Percentiles rank a stretch among this genome's conserved stretches.
These are phyloP conservation scores for Eupithecia exiguata DNA, from an alignment of 2,888 invertebrate species.

Conservation along the genomic window DNA sequence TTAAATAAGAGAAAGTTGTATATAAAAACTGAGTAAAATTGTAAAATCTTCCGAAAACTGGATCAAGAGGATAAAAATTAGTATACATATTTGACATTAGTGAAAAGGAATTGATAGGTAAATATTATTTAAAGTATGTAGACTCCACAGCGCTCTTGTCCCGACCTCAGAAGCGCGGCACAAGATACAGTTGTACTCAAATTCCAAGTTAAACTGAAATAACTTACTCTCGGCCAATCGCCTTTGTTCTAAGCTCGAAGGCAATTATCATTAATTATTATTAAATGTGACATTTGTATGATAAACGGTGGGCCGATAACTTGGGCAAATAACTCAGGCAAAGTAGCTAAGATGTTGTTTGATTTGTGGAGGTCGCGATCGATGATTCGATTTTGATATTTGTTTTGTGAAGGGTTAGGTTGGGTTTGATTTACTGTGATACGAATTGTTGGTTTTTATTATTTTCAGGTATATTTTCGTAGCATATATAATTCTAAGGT, in stretches of 20 bases:
- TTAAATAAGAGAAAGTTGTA: too few relatives aligned
- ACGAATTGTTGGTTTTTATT: neutral
- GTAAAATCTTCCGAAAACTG: too few relatives aligned
- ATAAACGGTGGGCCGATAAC: conserved; percentile 81
- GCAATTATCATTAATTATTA: conserved; percentile 85
- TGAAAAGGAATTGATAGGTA: too few relatives aligned
- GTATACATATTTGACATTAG: too few relatives aligned
- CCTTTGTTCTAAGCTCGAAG: conserved; percentile 81
- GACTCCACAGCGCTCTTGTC: conserved; percentile 49
- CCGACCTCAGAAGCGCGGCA: conserved; percentile 62
- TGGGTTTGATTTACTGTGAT: conserved; percentile 8
- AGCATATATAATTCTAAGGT: neutral
- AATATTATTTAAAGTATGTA: too few relatives aligned
- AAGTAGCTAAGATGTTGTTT: conserved; percentile 57
- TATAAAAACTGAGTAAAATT: too few relatives aligned
- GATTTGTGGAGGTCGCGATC: conserved; percentile 59
- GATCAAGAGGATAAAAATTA: too few relatives aligned
- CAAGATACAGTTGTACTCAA: conserved; percentile 82
- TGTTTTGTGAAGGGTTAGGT: conserved; percentile 15
- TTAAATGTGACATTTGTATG: conserved; percentile 81
- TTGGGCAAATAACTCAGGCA: conserved; percentile 79
- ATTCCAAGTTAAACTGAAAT: conserved; percentile 83
- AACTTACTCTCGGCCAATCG: conserved; percentile 82
- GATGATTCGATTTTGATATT: conserved; percentile 43
- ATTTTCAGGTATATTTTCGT: neutral